These are phyloP conservation scores for Sardinella longiceps DNA, from an alignment of 2,797 vertebrate species.

Conservation along the genomic window DNA sequence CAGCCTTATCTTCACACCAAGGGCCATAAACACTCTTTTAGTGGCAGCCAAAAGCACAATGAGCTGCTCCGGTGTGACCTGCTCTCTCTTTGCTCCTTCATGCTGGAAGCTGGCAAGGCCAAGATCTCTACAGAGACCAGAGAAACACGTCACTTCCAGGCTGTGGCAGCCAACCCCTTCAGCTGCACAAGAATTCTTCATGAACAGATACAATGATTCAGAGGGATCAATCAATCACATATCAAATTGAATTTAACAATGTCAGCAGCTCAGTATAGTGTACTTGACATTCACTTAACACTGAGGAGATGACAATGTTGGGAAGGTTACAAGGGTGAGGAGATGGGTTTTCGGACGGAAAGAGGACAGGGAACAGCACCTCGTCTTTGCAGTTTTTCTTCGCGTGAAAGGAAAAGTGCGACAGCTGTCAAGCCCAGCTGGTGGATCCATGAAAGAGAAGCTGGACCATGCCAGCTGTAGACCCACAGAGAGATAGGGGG, in stretches of 20 bases:
- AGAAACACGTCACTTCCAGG: background rate
- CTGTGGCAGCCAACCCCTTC: background rate
- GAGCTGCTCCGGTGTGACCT: background rate
- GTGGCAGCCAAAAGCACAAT: conserved; percentile 27
- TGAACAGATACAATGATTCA: background rate
- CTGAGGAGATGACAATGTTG: background rate
- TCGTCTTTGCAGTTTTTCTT: background rate
- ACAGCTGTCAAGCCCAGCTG: conserved; percentile 53
- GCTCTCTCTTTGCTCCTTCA: background rate
- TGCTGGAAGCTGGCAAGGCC: conserved; percentile 1
- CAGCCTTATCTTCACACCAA: conserved; percentile 25
- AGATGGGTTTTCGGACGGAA: background rate
- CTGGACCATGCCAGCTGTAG: conserved; percentile 27
- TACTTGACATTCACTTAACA: background rate
- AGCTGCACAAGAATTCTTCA: background rate
- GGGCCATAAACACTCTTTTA: conserved; percentile 38
- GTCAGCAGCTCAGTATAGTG: background rate
- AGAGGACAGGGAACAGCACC: background rate
- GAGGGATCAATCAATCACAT: background rate
- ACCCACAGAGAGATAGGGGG: background rate
- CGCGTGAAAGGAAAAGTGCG: conserved; percentile 28
- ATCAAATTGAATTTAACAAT: background rate
- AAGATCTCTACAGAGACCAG: background rate
- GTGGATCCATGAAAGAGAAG: conserved; percentile 26
- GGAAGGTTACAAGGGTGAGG: background rate